Conservation (phyloP, 1,140 invertebrate species). For the Drosophila nigrodunni region DNA sequence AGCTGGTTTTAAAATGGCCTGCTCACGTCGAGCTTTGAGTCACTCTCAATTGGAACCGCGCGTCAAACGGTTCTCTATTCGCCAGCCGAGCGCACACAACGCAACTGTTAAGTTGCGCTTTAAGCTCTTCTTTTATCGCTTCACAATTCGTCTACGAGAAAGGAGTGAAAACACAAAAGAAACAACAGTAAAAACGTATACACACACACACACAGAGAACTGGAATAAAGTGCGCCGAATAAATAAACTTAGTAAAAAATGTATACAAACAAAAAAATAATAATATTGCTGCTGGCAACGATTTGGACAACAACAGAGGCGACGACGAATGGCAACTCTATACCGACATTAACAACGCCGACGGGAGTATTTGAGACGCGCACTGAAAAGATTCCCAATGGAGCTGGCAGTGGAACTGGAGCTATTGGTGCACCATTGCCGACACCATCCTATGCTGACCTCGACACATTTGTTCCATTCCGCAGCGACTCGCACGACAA, state of each 20-base stretch:
- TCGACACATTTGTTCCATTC: slow-evolving; percentile 86
- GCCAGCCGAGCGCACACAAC: slow-evolving; percentile 18
- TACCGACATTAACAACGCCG: slow-evolving; percentile 67
- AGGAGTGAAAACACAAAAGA: slow-evolving; percentile 34
- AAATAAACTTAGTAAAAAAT: slow-evolving; percentile 30
- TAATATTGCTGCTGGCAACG: slow-evolving; percentile 44
- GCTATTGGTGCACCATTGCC: neutral
- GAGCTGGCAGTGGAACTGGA: neutral
- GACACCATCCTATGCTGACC: slow-evolving; percentile 68
- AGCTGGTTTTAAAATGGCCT: slow-evolving; percentile 76
- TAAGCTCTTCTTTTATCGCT: slow-evolving; percentile 24
- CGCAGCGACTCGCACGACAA: slow-evolving; percentile 85
- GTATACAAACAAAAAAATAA: slow-evolving; percentile 52
- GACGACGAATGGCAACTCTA: slow-evolving; percentile 47
- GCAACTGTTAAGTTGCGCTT: slow-evolving; percentile 26
- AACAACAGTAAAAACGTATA: slow-evolving; percentile 15
- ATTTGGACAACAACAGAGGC: slow-evolving; percentile 17
- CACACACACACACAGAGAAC: slow-evolving; percentile 13
- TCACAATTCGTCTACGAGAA: slow-evolving; percentile 3
- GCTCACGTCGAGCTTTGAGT: slow-evolving; percentile 50
- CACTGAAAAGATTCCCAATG: slow-evolving; percentile 52
- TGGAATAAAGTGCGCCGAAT: slow-evolving; percentile 27
- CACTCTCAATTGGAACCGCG: slow-evolving; percentile 70
- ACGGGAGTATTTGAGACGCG: slow-evolving; percentile 69
- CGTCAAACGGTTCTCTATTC: slow-evolving; percentile 61